Evolutionary conservation across 2,113 vertebrate genomes (phyloP), one percentile per base, ranked within the genome.

Genomic region (Enhydra lutris): DNA sequence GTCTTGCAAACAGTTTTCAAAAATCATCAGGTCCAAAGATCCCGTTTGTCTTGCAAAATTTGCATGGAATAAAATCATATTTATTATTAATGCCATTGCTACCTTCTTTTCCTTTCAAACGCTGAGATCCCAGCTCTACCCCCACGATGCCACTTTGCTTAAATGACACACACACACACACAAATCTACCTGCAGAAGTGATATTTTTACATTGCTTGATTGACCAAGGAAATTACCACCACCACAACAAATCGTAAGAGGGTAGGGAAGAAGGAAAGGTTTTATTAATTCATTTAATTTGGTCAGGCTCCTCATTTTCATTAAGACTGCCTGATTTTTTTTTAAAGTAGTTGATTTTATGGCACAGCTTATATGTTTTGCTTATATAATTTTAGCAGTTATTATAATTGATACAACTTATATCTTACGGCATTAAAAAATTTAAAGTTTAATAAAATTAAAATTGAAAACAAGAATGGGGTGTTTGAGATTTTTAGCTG

Each of bases 1-100:
- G 90, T 94, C 79, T 97, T 71, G 20, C 80, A 85, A 95, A 95
- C 14, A 3, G 18, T 92, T 96, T 96, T 84, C 26, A 88, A 59
- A 96, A 96, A 50, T 73, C 50, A 91, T 63, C 55, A 9, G 69
- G 23, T 55, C 85, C 91, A 95, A 47, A 88, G 74, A 90, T 83
- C 94, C 73, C 50, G 34, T 78, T 88, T 85, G 61, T 92, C 79
- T 90, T 76, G 65, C 42, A 89, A 52, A 89, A 61, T 61, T 82
- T 55, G 14, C 71, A 76, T 7, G 31, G 42, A 83, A 31, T 69
- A 57, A 92, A 86, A 79, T 76, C 31, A 23, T 34, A 34, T 94
- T 86, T 81, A 50, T 82, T 34, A 81, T 82, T 24, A 81, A 57
- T 45, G 29, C 14, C 7, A 1, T 31, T 6, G 11, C 50, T 18